Percentiles rank a stretch among this genome's conserved stretches.
These are phyloP conservation scores for Dasypus novemcinctus DNA, from an alignment of 2,113 vertebrate species.

Conservation along the genomic window DNA sequence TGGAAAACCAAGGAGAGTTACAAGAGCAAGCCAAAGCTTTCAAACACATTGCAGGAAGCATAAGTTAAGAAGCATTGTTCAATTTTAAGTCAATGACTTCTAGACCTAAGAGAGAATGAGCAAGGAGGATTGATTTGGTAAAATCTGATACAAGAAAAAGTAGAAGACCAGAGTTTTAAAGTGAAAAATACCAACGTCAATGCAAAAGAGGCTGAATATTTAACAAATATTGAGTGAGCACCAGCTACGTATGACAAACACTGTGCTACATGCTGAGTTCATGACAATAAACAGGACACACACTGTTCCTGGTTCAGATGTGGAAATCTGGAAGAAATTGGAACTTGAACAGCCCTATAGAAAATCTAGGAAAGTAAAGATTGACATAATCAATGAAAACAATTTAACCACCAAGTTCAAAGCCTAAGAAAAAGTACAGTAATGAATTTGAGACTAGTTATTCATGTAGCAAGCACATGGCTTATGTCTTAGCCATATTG, in stretches of 20 bases:
- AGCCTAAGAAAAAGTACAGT: neutral
- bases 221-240: neutral
- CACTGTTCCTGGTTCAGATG: neutral
- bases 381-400: neutral
- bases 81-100: neutral
- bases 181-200: neutral
- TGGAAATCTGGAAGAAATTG: neutral
- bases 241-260: neutral
- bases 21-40: neutral
- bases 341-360: neutral
- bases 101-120: neutral
- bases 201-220: neutral
- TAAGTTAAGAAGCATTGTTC: neutral
- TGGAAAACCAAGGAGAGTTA: neutral
- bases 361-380: neutral
- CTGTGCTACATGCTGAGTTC: neutral
- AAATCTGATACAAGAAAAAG: accelerated
- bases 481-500: neutral
- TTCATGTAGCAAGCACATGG: neutral
- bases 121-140: too few species aligned
- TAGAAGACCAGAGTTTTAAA: neutral
- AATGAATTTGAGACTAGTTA: neutral
- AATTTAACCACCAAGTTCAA: neutral
- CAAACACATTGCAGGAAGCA: neutral
- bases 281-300: accelerated